Evolutionary conservation across 2,113 vertebrate genomes (phyloP), one percentile per base, ranked within the genome.

Genomic region (Siphamia tubifer): DNA sequence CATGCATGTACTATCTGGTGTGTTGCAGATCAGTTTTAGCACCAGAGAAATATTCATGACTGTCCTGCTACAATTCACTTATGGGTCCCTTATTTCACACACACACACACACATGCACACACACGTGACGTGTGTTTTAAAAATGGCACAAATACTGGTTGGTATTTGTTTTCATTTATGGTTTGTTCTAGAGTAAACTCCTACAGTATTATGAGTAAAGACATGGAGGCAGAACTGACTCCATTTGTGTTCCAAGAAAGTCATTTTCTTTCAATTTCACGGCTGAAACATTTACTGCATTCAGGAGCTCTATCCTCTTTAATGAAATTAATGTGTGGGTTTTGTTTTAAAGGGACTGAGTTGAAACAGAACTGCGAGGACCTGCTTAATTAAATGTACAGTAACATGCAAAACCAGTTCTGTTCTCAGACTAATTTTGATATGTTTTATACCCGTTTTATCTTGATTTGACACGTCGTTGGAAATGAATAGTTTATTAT

Each of bases 11-110:
- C 53, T 15, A 27, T 71, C 45, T 67, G 20, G 60, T 43, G 70
- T 64, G 62, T 60, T 54, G 40, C 40, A 62, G 19, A 70, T 54
- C 35, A 40, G 8, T 27, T 72, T 35, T 13, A 65, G 17, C 20
- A 17, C 17, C 52, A 68, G 47, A 31, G 21, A 45, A 5, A 61
- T 13, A 52, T 68, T 45, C 28, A 25, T 42, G 5, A n/a, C 19
- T 53, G 19, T 25, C 17, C 28, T 45, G 16, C 47, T 49, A 39
- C 9, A 5, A 32, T 65, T 70, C n/a, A 34, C 34, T 27, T 20
- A n/a, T n/a, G 40, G 15, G 72, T 74, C 67, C 72, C 17, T 35
- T 58, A 76, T 87, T 83, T 82, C 82, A 82, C 24, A 66, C 38
- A 35, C 16, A 25, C 15, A 15, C 23, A 17, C 34, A 21, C 24